Evolutionary conservation across 2,888 invertebrate species (phyloP).

Genomic region (Aspidiotus destructor): DNA sequence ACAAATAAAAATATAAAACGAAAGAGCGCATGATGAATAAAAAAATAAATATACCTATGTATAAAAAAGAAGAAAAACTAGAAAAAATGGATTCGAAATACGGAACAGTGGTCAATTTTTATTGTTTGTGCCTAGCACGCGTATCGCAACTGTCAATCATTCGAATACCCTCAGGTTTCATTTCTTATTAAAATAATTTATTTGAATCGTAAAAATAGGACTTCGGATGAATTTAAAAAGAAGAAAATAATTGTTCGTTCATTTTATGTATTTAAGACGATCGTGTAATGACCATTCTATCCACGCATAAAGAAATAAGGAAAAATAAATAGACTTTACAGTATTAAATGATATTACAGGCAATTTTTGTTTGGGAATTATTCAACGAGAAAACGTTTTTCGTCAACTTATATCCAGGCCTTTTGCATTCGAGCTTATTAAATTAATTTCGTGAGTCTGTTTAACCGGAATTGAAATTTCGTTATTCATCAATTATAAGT

Average conservation of each 20-base stretch:
- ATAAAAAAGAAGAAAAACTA: neutral
- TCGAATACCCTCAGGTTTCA: constrained; percentile 18
- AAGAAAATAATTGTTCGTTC: constrained; percentile 20
- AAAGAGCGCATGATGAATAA: neutral
- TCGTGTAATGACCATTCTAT: too few species aligned
- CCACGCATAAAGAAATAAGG: too few species aligned
- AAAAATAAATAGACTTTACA: too few species aligned
- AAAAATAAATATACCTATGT: neutral
- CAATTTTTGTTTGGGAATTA: too few species aligned
- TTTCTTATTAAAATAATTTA: constrained; percentile 17
- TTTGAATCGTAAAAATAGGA: constrained; percentile 18
- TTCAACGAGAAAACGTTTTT: too few species aligned
- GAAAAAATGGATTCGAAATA: constrained; percentile 26
- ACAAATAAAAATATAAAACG: constrained; percentile 1
- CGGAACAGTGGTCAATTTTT: constrained; percentile 26
- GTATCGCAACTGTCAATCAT: constrained; percentile 30
- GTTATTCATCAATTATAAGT: too few species aligned
- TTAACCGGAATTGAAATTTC: too few species aligned
- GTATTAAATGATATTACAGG: too few species aligned
- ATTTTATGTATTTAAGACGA: constrained; percentile 20
- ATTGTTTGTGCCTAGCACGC: constrained; percentile 30
- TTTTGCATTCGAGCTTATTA: too few species aligned
- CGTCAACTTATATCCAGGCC: too few species aligned
- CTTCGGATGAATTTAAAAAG: neutral
- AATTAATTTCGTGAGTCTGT: too few species aligned